Conservation (phyloP, 2,113 vertebrate species). For the Cyprinus carpio region DNA sequence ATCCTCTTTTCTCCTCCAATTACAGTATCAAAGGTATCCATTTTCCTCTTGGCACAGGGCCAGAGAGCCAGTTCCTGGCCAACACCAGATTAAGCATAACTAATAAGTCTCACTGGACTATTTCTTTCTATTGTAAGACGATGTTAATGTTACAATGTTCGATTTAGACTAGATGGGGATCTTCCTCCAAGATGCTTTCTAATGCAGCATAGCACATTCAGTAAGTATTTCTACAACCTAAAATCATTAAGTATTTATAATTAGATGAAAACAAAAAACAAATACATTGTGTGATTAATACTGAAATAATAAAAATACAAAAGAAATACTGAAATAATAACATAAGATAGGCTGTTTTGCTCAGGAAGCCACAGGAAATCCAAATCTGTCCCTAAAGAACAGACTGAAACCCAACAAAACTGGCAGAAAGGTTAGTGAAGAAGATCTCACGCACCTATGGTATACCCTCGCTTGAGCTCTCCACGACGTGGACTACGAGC, state of each 20-base stretch:
- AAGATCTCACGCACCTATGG: constrained; percentile 31
- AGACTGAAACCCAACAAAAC: background rate
- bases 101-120: constrained; percentile 33
- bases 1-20: constrained; percentile 34
- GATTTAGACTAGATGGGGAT: background rate
- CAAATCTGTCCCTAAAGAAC: background rate
- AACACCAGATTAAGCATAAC: constrained; percentile 30
- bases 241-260: constrained; percentile 1
- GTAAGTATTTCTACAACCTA: background rate
- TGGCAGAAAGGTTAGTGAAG: background rate
- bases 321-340: background rate
- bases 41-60: background rate
- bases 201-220: background rate
- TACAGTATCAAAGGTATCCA: constrained; percentile 23
- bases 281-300: background rate
- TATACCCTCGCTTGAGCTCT: constrained; percentile 51
- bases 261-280: background rate
- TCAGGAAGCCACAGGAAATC: background rate
- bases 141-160: background rate
- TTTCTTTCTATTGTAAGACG: background rate
- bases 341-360: background rate
- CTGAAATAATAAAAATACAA: background rate
- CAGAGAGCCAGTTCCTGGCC: constrained; percentile 10
- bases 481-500: constrained; percentile 40
- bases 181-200: background rate